These are phyloP conservation scores for Forbesichthys papilliferus DNA, from an alignment of 2,113 vertebrate genomes.

Conservation along the genomic window DNA sequence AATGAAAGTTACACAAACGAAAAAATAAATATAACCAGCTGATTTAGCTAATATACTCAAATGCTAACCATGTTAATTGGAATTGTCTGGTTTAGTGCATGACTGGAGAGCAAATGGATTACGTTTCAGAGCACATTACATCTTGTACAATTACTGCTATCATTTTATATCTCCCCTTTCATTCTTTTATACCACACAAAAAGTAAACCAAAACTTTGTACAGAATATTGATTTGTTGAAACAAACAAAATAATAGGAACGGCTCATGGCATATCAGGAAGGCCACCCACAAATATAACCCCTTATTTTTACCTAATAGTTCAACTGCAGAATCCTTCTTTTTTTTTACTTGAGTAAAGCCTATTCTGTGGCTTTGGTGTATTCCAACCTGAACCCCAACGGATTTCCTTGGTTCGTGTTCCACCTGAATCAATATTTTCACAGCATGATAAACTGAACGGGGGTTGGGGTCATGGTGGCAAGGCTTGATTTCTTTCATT, in stretches of 20 bases:
- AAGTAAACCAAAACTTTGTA: not conserved
- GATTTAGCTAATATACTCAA: no score
- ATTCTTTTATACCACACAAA: not conserved
- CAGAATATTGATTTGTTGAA: not conserved
- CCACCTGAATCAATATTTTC: slow-evolving; percentile 73
- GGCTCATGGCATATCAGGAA: not conserved
- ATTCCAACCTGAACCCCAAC: slow-evolving; percentile 39
- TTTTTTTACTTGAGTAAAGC: slow-evolving; percentile 49
- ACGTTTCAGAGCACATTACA: no score
- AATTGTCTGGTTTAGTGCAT: no score
- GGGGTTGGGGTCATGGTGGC: slow-evolving; percentile 39
- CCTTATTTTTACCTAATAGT: slow-evolving; percentile 11
- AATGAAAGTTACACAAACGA: no score
- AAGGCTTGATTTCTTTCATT: slow-evolving; percentile 40
- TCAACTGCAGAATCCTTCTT: slow-evolving; percentile 42
- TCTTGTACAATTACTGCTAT: no score
- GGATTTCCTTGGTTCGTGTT: slow-evolving; percentile 44
- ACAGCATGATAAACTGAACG: slow-evolving; percentile 51
- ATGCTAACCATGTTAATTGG: no score
- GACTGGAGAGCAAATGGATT: no score
- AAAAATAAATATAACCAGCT: no score
- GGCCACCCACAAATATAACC: slow-evolving; percentile 39
- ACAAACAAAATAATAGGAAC: not conserved
- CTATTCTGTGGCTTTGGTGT: slow-evolving; percentile 47
- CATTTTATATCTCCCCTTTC: not conserved